Conservation (phyloP, 1,140 invertebrate genomes). For the Conus betulinus region DNA sequence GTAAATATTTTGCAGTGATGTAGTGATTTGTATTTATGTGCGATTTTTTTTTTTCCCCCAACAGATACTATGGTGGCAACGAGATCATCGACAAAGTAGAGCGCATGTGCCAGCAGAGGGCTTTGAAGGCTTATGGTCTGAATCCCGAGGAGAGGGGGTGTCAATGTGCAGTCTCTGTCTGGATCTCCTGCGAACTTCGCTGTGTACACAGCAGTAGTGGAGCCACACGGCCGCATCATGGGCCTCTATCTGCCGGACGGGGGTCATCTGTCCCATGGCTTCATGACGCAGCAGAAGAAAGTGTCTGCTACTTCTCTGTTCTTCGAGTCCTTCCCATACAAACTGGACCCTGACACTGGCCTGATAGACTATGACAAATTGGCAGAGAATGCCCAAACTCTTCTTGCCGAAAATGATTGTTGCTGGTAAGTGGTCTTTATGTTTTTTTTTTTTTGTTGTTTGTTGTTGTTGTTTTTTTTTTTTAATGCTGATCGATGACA, state of each 20-base stretch:
- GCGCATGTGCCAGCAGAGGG: conserved; percentile 89
- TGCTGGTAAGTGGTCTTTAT: conserved; percentile 79
- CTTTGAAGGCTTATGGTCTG: conserved; percentile 90
- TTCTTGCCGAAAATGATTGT: conserved; percentile 97
- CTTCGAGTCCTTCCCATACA: conserved; percentile 99
- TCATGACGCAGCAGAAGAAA: conserved; percentile 92
- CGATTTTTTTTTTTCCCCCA: no score
- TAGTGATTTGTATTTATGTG: no score
- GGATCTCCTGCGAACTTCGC: conserved; percentile 98
- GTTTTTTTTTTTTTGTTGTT: background rate
- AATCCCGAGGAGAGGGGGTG: conserved; percentile 93
- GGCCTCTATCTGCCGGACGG: conserved; percentile 96
- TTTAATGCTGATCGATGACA: no score
- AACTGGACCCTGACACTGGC: conserved; percentile 90
- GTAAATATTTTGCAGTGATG: no score
- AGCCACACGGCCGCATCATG: conserved; percentile 98
- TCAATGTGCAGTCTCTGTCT: conserved; percentile 98
- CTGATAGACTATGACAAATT: conserved; percentile 96
- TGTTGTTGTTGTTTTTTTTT: no score
- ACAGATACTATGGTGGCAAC: conserved; percentile 95
- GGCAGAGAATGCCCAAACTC: conserved; percentile 86
- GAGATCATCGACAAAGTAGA: conserved; percentile 97
- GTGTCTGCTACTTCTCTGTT: conserved; percentile 98
- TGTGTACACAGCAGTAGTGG: conserved; percentile 81
- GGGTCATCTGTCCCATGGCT: conserved; percentile 95